phyloP scores from a whole-genome alignment of 2,888 invertebrate species.

The Incurvaria masculella region DNA sequence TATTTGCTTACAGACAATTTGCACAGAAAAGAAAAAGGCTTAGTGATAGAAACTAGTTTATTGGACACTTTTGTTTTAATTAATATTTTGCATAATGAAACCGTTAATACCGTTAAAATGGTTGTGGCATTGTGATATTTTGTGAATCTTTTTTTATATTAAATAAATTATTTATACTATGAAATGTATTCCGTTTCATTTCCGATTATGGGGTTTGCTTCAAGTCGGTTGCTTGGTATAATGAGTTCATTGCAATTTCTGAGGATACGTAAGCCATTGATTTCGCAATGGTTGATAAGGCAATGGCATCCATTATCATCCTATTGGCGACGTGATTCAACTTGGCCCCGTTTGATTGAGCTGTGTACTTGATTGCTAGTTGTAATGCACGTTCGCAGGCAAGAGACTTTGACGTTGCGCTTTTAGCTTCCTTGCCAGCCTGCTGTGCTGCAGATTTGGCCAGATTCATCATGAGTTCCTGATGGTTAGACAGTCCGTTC shows the following conservation, averaged over 20 bases:
- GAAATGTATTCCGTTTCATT: too few relatives aligned
- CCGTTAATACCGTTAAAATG: too few relatives aligned
- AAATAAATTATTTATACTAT: too few relatives aligned
- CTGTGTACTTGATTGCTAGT: conserved; percentile 43
- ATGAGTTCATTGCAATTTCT: conserved; percentile 47
- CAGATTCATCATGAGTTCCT: conserved; percentile 50
- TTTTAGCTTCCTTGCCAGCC: conserved; percentile 48
- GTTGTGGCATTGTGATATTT: too few relatives aligned
- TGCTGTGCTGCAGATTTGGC: conserved; percentile 50
- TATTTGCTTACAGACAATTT: background rate
- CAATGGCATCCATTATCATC: conserved; percentile 45
- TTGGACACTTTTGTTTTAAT: too few relatives aligned
- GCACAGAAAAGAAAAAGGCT: background rate
- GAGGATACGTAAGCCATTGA: conserved; percentile 50
- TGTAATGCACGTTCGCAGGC: conserved; percentile 44
- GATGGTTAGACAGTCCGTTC: conserved; percentile 46
- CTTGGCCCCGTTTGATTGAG: conserved; percentile 43
- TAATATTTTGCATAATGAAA: too few relatives aligned
- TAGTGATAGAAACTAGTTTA: background rate
- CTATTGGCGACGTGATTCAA: conserved; percentile 47
- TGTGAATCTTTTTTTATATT: too few relatives aligned
- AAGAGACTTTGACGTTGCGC: conserved; percentile 41
- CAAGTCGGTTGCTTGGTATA: conserved; percentile 42
- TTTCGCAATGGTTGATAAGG: conserved; percentile 42
- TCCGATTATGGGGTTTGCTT: background rate